Evolutionary conservation across 2,113 vertebrate genomes (phyloP).

Genomic region (Nesoenas mayeri): DNA sequence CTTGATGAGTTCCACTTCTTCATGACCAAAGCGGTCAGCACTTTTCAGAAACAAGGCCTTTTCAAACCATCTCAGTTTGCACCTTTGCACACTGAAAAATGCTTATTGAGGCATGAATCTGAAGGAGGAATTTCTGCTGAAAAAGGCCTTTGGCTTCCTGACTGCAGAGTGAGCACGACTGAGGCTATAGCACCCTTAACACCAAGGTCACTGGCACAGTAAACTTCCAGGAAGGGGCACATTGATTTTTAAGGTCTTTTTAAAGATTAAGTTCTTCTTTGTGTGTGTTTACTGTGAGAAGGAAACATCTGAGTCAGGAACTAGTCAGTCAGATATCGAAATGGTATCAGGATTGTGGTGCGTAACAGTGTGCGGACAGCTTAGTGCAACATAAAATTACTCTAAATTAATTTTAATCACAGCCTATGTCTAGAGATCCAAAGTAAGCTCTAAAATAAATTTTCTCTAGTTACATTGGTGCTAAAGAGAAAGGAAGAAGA

Average conservation of each 20-base stretch:
- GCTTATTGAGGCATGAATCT: not conserved
- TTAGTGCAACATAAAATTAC: not conserved
- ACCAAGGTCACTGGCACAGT: not conserved
- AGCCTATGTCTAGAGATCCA: not conserved
- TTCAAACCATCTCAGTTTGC: not conserved
- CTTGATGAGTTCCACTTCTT: not conserved
- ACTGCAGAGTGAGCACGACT: not conserved
- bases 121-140: not conserved
- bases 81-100: not conserved
- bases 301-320: not conserved
- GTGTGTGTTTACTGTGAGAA: not conserved
- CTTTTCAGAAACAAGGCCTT: not conserved
- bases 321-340: not conserved
- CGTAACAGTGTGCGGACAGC: rapidly evolving
- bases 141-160: not conserved
- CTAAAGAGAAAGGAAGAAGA: not conserved
- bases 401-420: not conserved
- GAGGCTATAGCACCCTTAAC: not conserved
- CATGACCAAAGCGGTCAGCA: rapidly evolving
- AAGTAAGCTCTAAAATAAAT: not conserved
- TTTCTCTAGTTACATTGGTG: not conserved
- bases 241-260: not conserved
- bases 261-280: not conserved
- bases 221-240: not conserved
- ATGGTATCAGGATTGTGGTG: not conserved